Evolutionary conservation across 2,888 invertebrate genomes (phyloP), one percentile per base, ranked within the genome.

Genomic region (Drosophila phalerata): DNA sequence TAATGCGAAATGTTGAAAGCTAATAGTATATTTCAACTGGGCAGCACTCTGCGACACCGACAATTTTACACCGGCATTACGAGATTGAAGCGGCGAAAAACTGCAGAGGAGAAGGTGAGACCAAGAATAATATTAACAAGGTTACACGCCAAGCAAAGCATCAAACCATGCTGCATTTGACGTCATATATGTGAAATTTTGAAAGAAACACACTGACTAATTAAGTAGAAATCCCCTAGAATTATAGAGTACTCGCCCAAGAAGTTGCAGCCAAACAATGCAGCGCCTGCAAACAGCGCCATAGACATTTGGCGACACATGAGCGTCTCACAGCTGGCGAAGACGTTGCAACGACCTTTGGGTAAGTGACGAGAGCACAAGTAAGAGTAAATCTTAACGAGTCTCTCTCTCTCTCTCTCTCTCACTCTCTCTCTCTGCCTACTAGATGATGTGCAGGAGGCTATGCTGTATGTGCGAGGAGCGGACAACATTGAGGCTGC

Each of bases 301-400:
- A 53, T 11, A 5, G 95, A 95, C 51, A 93, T 98, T 71, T 97
- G 97, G 97, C 93, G 94, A 48, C 94, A 96, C 85, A 98, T 98
- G 94, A 97, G 97, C 0, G 95, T 97, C 0, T 90, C 91, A 28
- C 96, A 98, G 84, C 91, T 98, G 61, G 96, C 97, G 0, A 89
- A 93, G 51, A 94, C 95, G 0, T 88, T 96, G 32, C 92, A 94
- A 4, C 95, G 94, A 90, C 94, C 95, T 90, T 86, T 95, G 72
- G 95, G 96, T 95, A 93, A 92, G 89, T 74, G 0, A 8, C 5
- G 1, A 17, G 11, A 0, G 37, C 11, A 2, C 17, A 10, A 15
- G 15, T 25, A n/a, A 28, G 34, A 15, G 5, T 1, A 6, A 6
- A 8, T 2, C 0, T 5, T 57, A 13, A 43, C 22, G 22, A 22